Evolutionary conservation across 2,113 vertebrate genomes (phyloP).

Genomic region (Hiodon tergisus): DNA sequence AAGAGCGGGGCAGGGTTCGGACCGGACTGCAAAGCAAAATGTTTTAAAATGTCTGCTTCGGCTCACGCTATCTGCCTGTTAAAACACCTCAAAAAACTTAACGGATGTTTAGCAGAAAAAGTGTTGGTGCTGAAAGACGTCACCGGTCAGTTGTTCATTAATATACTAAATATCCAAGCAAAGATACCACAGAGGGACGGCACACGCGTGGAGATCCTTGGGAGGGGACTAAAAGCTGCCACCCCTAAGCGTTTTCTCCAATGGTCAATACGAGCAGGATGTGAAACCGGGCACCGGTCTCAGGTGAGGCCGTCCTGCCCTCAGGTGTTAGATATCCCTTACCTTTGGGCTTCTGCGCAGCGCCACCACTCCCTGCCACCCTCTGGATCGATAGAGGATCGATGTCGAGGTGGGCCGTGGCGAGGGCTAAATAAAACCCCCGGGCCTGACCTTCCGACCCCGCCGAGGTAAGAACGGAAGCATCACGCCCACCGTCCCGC

Average conservation of each 20-base stretch:
- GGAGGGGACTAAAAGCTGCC: background rate
- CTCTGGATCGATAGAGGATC: too few relatives aligned
- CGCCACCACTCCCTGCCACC: background rate
- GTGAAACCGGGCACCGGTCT: conserved; percentile 57
- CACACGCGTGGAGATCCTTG: background rate
- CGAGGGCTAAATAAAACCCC: too few relatives aligned
- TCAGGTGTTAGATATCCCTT: conserved; percentile 57
- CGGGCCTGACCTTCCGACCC: too few relatives aligned
- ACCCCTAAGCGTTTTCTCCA: background rate
- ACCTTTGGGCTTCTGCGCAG: conserved; percentile 19
- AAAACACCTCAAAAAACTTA: background rate
- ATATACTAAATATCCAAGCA: background rate
- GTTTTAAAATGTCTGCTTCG: too few relatives aligned
- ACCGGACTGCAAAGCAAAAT: too few relatives aligned
- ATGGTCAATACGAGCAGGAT: conserved; percentile 63
- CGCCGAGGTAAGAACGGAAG: too few relatives aligned
- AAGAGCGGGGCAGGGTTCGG: too few relatives aligned
- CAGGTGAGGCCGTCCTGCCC: conserved; percentile 55
- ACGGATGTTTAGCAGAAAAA: background rate
- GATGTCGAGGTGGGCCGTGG: too few relatives aligned
- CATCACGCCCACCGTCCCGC: too few relatives aligned
- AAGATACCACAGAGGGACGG: too few relatives aligned
- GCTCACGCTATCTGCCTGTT: too few relatives aligned
- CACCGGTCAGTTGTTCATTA: background rate
- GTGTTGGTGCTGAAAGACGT: background rate